phyloP scores from a whole-genome alignment of 2,797 vertebrate species.

The Varecia variegata region DNA sequence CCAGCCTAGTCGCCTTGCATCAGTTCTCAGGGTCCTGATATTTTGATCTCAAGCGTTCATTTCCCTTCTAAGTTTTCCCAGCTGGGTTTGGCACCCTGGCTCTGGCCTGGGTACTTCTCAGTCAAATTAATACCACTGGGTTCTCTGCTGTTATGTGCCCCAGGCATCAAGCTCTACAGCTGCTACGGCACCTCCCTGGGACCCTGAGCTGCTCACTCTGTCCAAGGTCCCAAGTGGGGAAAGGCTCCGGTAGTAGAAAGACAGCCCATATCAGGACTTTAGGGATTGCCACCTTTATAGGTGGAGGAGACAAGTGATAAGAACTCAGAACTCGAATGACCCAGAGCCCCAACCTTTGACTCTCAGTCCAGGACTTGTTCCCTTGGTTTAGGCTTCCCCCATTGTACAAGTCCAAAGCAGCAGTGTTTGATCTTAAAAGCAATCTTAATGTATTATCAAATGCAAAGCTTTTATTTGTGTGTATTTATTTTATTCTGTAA shows the following conservation, averaged over 20 bases:
- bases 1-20: background rate
- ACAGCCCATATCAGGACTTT: background rate
- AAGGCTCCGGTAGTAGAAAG: background rate
- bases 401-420: background rate
- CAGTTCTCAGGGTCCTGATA: background rate
- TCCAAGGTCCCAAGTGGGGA: background rate
- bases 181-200: background rate
- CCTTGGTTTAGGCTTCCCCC: background rate
- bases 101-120: background rate
- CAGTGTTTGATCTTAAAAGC: background rate
- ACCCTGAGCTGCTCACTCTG: background rate
- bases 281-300: background rate
- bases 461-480: background rate
- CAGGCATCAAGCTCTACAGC: background rate
- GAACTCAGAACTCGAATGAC: background rate
- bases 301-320: background rate
- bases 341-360: background rate
- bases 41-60: background rate
- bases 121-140: fast-evolving
- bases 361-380: background rate
- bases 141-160: fast-evolving
- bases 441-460: background rate
- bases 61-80: background rate
- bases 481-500: background rate
- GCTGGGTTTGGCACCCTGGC: no score